Conservation (phyloP, 2,113 vertebrate species). For the Clarias gariepinus region DNA sequence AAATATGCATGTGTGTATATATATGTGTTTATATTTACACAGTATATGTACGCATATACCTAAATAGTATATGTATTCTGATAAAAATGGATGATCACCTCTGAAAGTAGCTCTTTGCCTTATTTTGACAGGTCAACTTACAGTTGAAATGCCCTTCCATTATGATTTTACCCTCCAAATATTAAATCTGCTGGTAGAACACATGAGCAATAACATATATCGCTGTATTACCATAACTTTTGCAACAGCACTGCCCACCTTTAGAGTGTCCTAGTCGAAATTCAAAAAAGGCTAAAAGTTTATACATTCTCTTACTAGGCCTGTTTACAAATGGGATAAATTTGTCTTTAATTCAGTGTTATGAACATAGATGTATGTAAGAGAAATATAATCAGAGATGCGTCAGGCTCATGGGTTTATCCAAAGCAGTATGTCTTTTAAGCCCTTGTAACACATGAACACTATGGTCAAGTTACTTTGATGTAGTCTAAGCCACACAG, state of each 20-base stretch:
- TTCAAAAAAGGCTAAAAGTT: not conserved
- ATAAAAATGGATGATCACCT: constrained; percentile 62
- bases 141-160: constrained; percentile 55
- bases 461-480: constrained; percentile 11
- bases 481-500: constrained; percentile 15
- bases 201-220: constrained; percentile 54
- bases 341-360: constrained; percentile 20
- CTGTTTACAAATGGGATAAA: constrained; percentile 31
- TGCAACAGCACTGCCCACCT: constrained; percentile 41
- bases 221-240: not conserved
- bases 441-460: constrained; percentile 14
- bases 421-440: constrained; percentile 45
- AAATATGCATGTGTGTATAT: constrained; percentile 78
- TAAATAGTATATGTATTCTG: constrained; percentile 76
- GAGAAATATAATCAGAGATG: constrained; percentile 38
- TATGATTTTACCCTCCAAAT: constrained; percentile 62
- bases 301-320: not conserved
- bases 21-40: constrained; percentile 75
- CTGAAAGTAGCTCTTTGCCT: constrained; percentile 74
- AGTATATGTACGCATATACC: constrained; percentile 78
- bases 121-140: constrained; percentile 58
- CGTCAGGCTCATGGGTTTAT: constrained; percentile 15
- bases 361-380: constrained; percentile 33
- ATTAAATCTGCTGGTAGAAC: constrained; percentile 43
- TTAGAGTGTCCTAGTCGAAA: constrained; percentile 4